Evolutionary conservation across 2,113 vertebrate species (phyloP).

Genomic region (Hippoglossus stenolepis): DNA sequence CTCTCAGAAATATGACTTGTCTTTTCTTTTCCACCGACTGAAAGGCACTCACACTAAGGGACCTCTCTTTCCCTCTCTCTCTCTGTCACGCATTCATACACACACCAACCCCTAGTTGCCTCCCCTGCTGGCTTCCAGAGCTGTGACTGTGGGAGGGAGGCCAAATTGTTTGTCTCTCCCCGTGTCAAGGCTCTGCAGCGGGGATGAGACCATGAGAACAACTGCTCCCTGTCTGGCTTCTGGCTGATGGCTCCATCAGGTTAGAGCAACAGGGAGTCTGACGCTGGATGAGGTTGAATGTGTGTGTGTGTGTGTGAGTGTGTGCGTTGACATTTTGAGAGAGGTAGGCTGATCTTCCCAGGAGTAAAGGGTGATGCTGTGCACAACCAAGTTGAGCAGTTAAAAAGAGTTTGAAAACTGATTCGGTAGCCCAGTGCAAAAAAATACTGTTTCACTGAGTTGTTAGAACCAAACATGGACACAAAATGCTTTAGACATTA

Average conservation of each 20-base stretch:
- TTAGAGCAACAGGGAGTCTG: constrained; percentile 70
- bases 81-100: constrained; percentile 38
- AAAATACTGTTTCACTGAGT: not conserved
- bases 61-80: constrained; percentile 15
- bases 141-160: constrained; percentile 78
- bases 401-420: not conserved
- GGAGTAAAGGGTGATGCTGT: constrained; percentile 22
- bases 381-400: constrained; percentile 13
- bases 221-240: constrained; percentile 65
- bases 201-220: constrained; percentile 71
- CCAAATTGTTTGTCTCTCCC: constrained; percentile 80
- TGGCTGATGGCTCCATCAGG: constrained; percentile 79
- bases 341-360: constrained; percentile 25
- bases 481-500: not conserved
- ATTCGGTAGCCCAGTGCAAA: constrained; percentile 1
- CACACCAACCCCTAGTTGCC: constrained; percentile 36
- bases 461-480: not conserved
- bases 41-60: constrained; percentile 31
- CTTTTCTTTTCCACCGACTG: constrained; percentile 47
- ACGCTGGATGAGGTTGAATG: constrained; percentile 28
- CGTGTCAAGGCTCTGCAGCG: constrained; percentile 59
- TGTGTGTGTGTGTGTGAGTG: constrained; percentile 10
- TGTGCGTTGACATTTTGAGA: constrained; percentile 1
- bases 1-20: constrained; percentile 26
- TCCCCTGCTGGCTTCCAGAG: constrained; percentile 71